These are phyloP conservation scores for Yasuhikotakia modesta DNA, from an alignment of 2,797 vertebrate species.

Conservation along the genomic window DNA sequence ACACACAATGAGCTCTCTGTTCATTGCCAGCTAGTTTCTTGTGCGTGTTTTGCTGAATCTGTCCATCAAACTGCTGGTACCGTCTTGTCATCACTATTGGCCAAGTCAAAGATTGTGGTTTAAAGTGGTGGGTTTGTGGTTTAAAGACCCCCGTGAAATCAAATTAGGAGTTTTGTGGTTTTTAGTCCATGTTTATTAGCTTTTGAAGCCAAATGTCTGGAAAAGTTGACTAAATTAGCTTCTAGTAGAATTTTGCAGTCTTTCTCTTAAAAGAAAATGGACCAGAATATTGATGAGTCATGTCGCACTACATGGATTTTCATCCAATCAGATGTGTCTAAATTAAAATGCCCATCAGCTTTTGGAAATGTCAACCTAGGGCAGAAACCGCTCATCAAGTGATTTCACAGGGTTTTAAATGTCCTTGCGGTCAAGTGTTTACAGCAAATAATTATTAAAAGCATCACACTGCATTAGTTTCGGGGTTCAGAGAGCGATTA, in stretches of 20 bases:
- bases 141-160: background rate
- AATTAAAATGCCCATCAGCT: no score
- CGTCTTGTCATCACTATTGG: constrained; percentile 13
- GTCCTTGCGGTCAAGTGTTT: background rate
- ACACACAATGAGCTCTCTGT: constrained; percentile 49
- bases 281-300: no score
- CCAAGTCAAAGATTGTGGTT: background rate
- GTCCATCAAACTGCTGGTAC: constrained; percentile 21
- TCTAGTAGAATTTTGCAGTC: no score
- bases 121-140: constrained; percentile 2
- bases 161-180: background rate
- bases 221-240: background rate
- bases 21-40: constrained; percentile 45
- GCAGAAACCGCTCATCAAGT: background rate
- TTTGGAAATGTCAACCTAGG: background rate
- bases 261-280: no score
- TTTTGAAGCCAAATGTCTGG: background rate
- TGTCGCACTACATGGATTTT: background rate
- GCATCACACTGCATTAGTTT: background rate
- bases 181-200: background rate
- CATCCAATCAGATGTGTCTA: background rate
- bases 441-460: background rate
- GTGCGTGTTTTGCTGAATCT: constrained; percentile 2
- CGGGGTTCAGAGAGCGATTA: background rate
- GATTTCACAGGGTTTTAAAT: background rate